Evolutionary conservation across 2,797 vertebrate species (phyloP).

Genomic region (Hippoglossus hippoglossus): DNA sequence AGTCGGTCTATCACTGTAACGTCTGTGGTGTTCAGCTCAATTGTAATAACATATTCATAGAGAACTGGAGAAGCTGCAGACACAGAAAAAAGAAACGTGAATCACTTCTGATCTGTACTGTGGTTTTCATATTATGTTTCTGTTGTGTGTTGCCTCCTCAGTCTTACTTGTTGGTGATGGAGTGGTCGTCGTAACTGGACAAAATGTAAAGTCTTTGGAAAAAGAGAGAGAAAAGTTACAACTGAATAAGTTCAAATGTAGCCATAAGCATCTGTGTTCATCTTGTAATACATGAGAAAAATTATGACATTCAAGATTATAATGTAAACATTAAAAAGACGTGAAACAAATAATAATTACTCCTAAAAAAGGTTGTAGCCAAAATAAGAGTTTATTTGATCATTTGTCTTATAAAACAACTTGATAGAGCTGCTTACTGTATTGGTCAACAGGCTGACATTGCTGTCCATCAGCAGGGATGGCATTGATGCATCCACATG

Average conservation of each 20-base stretch:
- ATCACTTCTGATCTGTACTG: too few relatives aligned
- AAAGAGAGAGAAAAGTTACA: neutral
- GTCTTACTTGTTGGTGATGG: constrained; percentile 22
- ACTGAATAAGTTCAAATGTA: too few relatives aligned
- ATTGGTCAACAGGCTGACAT: constrained; percentile 66
- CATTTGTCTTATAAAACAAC: too few relatives aligned
- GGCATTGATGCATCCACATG: constrained; percentile 76
- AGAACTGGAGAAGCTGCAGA: neutral
- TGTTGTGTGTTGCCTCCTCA: neutral
- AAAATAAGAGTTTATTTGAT: too few relatives aligned
- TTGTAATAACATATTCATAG: constrained; percentile 12
- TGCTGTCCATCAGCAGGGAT: constrained; percentile 72
- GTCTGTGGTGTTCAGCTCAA: constrained; percentile 49
- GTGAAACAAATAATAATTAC: too few relatives aligned
- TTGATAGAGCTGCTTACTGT: constrained; percentile 4
- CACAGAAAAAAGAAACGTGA: neutral
- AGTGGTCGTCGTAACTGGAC: neutral
- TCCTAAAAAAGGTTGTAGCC: too few relatives aligned
- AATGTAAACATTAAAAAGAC: too few relatives aligned
- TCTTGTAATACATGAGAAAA: too few relatives aligned
- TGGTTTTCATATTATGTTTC: neutral
- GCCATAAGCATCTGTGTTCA: neutral
- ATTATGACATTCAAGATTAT: too few relatives aligned
- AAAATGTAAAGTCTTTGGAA: constrained; percentile 27
- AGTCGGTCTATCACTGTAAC: neutral